These are phyloP conservation scores for Ptychobarbus kaznakovi DNA, from an alignment of 2,797 vertebrate species.

Conservation along the genomic window DNA sequence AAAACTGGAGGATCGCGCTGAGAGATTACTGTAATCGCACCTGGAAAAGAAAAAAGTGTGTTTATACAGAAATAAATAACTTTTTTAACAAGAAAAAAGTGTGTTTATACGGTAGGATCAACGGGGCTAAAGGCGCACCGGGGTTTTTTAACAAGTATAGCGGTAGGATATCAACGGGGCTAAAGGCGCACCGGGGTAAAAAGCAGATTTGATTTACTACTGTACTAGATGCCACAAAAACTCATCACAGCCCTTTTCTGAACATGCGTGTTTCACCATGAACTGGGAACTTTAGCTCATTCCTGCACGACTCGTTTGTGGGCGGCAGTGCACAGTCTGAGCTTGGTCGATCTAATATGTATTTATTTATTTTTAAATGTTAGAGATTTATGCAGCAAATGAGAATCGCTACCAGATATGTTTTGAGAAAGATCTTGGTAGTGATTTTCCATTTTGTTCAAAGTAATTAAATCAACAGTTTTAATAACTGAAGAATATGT, in stretches of 20 bases:
- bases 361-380: neutral
- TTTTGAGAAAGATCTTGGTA: neutral
- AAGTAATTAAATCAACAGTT: neutral
- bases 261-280: neutral
- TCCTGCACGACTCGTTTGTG: neutral
- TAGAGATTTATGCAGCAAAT: neutral
- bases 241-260: neutral
- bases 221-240: neutral
- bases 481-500: neutral
- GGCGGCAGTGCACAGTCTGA: neutral
- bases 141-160: conserved; percentile 33
- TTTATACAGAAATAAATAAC: conserved; percentile 19
- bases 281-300: neutral
- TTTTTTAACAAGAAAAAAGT: conserved; percentile 37
- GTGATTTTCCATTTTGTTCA: neutral
- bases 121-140: too few species aligned
- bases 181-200: neutral
- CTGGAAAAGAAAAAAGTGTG: conserved; percentile 57
- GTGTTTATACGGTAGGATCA: too few species aligned
- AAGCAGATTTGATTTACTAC: neutral
- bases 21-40: conserved; percentile 53
- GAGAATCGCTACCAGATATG: neutral
- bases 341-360: neutral
- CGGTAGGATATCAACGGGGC: neutral
- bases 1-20: neutral